phyloP scores from a whole-genome alignment of 2,888 invertebrate species.

The Tribolium freemani region DNA sequence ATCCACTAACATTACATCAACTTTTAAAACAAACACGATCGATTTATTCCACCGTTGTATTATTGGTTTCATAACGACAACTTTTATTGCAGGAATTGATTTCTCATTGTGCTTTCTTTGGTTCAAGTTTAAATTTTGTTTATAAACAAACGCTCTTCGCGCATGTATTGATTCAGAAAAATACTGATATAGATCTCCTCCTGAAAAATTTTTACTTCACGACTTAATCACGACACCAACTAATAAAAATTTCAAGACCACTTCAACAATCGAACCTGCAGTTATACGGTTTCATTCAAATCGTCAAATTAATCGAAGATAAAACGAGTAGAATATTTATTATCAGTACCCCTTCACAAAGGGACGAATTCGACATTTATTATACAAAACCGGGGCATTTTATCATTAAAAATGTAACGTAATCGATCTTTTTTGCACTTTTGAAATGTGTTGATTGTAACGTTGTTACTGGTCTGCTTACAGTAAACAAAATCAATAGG shows the following conservation, averaged over 20 bases:
- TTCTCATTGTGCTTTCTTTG: constrained; percentile 4
- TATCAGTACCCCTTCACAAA: not conserved
- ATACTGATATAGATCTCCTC: not conserved
- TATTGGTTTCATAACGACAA: constrained; percentile 42
- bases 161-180: not conserved
- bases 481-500: not conserved
- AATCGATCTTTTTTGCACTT: no score
- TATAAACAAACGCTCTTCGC: constrained; percentile 11
- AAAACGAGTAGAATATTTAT: not conserved
- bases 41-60: constrained; percentile 28
- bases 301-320: not conserved
- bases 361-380: not conserved
- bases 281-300: not conserved
- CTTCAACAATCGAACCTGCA: not conserved
- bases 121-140: constrained; percentile 2
- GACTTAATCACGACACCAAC: not conserved
- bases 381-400: not conserved
- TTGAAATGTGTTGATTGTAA: no score
- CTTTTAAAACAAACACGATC: constrained; percentile 5
- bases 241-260: not conserved
- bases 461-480: not conserved
- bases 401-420: not conserved
- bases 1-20: constrained; percentile 10
- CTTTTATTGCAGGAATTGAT: constrained; percentile 1
- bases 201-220: not conserved